Conservation (phyloP, 2,113 vertebrate species). For the Notiomystis cincta region DNA sequence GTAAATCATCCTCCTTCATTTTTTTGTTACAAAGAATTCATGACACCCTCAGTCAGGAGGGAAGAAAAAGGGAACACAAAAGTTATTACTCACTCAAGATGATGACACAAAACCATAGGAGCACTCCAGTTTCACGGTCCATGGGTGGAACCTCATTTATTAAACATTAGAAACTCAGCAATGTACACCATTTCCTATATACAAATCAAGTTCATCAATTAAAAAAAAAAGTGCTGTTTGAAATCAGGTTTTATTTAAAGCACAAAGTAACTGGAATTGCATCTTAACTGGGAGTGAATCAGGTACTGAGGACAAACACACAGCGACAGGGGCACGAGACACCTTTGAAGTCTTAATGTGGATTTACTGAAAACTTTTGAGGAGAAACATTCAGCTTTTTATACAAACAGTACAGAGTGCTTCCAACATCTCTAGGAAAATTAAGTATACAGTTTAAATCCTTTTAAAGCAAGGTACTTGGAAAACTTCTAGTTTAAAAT, state of each 20-base stretch:
- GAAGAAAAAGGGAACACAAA: neutral
- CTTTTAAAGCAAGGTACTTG: neutral
- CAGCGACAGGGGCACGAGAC: neutral
- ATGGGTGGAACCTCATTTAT: slow-evolving; percentile 48
- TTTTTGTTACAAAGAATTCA: neutral
- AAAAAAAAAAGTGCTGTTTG: slow-evolving; percentile 42
- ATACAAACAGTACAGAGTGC: neutral
- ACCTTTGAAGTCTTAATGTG: neutral
- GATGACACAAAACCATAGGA: slow-evolving; percentile 1
- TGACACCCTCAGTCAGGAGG: neutral
- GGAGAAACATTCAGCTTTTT: neutral
- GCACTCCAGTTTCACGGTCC: neutral
- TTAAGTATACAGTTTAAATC: neutral
- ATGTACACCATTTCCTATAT: slow-evolving; percentile 59
- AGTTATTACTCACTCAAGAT: neutral
- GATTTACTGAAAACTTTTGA: neutral
- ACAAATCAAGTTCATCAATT: slow-evolving; percentile 61
- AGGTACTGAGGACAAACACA: neutral
- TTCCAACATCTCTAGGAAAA: neutral
- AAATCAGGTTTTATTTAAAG: slow-evolving; percentile 42
- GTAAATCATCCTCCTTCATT: neutral
- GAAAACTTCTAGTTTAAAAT: slow-evolving; percentile 8
- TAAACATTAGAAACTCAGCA: slow-evolving; percentile 64
- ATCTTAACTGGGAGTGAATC: slow-evolving; percentile 17
- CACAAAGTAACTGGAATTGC: neutral